Evolutionary conservation across 2,113 vertebrate genomes (phyloP).

Genomic region (Choloepus hoffmanni): DNA sequence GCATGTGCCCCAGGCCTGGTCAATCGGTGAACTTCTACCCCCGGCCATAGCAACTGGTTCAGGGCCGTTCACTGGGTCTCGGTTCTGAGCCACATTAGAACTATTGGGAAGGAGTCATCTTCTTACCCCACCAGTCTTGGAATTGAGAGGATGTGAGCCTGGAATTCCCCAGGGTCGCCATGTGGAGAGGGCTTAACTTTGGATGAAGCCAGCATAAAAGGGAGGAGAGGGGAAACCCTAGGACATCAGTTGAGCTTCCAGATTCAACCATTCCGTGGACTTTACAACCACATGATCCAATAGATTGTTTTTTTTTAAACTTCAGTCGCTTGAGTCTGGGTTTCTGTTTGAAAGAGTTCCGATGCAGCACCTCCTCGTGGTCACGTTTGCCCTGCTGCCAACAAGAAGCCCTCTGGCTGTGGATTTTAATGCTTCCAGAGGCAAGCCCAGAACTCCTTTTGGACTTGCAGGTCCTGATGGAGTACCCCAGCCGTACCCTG

Average conservation of each 20-base stretch:
- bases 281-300: neutral
- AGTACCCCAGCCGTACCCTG: neutral
- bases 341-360: constrained; percentile 11
- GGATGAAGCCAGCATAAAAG: neutral
- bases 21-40: neutral
- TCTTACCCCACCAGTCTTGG: neutral
- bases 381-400: neutral
- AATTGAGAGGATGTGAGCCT: neutral
- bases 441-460: neutral
- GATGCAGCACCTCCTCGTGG: neutral
- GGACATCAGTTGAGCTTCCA: neutral
- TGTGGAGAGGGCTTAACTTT: neutral
- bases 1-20: neutral
- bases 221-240: neutral
- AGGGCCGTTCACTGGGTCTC: neutral
- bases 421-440: neutral
- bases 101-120: neutral
- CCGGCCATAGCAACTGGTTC: neutral
- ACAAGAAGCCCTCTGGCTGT: neutral
- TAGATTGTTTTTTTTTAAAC: neutral
- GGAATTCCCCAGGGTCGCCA: neutral
- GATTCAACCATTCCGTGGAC: neutral
- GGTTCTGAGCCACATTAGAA: neutral
- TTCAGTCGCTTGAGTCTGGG: neutral
- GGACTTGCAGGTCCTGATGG: neutral